Evolutionary conservation across 2,113 vertebrate species (phyloP).

Genomic region (Notothenia coriiceps): DNA sequence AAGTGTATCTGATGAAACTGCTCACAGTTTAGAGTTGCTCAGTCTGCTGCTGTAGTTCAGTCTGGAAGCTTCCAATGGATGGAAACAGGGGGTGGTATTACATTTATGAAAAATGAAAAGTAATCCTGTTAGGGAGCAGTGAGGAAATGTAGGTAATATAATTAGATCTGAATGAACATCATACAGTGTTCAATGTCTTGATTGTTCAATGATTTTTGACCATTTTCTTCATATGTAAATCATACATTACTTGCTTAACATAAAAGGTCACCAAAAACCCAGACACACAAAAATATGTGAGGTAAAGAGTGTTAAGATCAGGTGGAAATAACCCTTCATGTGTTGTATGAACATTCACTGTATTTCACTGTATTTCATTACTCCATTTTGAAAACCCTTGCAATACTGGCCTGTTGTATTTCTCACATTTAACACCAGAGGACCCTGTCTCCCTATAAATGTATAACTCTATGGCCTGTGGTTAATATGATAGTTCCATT

Average conservation of each 20-base stretch:
- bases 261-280: background rate
- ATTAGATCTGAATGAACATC: background rate
- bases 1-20: background rate
- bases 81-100: background rate
- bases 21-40: background rate
- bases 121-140: background rate
- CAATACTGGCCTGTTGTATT: background rate
- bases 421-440: conserved; percentile 52
- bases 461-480: background rate
- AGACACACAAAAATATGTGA: background rate
- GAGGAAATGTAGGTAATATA: background rate
- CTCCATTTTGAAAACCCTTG: conserved; percentile 54
- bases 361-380: conserved; percentile 7
- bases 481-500: background rate
- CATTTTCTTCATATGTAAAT: background rate
- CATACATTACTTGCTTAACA: background rate
- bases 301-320: background rate
- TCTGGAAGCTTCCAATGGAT: conserved; percentile 12
- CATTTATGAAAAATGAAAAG: background rate
- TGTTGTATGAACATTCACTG: background rate
- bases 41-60: conserved; percentile 12
- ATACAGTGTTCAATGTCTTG: background rate
- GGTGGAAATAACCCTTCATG: background rate
- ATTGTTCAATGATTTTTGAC: background rate
- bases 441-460: conserved; percentile 62